Percentiles rank a stretch among this genome's conserved stretches.
Evolutionary conservation across 2,888 invertebrate species (phyloP).

Genomic region (Nomada ferruginata): DNA sequence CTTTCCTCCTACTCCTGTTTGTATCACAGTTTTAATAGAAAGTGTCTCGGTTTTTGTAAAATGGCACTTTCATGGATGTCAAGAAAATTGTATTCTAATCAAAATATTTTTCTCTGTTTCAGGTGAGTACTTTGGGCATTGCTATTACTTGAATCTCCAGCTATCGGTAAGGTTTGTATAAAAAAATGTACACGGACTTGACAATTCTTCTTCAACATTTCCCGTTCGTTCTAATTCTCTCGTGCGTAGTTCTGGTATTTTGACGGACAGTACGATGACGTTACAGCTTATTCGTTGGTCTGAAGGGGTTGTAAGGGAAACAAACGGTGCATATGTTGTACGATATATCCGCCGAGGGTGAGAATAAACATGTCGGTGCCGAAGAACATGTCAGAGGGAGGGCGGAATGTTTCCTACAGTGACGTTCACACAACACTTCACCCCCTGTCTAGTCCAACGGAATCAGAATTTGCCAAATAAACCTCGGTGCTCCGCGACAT

Average conservation of each 20-base stretch:
- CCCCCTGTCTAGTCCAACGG: too few species aligned
- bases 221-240: neutral
- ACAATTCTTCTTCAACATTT: slow-evolving; percentile 44
- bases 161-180: slow-evolving; percentile 44
- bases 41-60: slow-evolving; percentile 39
- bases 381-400: slow-evolving; percentile 62
- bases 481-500: too few species aligned
- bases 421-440: slow-evolving; percentile 49
- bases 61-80: neutral
- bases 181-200: slow-evolving; percentile 51
- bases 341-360: slow-evolving; percentile 61
- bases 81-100: neutral
- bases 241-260: neutral
- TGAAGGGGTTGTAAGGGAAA: slow-evolving; percentile 53
- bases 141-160: too few species aligned
- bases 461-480: too few species aligned
- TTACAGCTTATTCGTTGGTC: slow-evolving; percentile 65
- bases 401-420: slow-evolving; percentile 68
- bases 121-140: slow-evolving; percentile 73
- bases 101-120: slow-evolving; percentile 67
- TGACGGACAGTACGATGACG: slow-evolving; percentile 44
- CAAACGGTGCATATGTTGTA: slow-evolving; percentile 54
- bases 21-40: slow-evolving; percentile 5
- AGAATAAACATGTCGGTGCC: slow-evolving; percentile 71
- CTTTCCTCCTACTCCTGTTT: neutral